phyloP scores from a whole-genome alignment of 2,888 invertebrate species.

The Idaea biselata region DNA sequence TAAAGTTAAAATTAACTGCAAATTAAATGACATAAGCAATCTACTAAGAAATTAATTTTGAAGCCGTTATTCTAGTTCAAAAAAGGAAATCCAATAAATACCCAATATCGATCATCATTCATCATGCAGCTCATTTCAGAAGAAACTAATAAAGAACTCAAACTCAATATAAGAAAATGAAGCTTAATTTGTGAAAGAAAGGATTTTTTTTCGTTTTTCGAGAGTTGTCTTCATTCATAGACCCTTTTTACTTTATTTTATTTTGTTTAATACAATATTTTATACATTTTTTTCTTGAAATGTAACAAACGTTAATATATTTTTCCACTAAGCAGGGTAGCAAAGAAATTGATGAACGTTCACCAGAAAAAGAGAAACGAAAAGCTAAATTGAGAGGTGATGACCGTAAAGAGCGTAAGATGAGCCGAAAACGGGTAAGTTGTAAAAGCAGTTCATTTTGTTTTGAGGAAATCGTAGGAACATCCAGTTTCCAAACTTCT shows the following conservation, averaged over 20 bases:
- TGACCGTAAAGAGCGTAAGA: conserved; percentile 88
- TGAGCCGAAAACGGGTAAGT: conserved; percentile 88
- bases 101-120: not conserved
- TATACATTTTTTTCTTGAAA: conserved; percentile 5
- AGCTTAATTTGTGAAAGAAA: not conserved
- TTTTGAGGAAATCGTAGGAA: not conserved
- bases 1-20: not conserved
- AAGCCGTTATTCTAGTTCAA: not conserved
- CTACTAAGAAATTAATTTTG: not conserved
- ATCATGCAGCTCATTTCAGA: not conserved
- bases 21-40: not conserved
- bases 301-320: conserved; percentile 20
- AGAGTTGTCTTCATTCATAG: conserved; percentile 50
- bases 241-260: conserved; percentile 45
- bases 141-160: not conserved
- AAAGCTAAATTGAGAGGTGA: conserved; percentile 80
- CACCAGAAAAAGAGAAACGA: conserved; percentile 88
- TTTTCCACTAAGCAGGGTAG: conserved; percentile 66
- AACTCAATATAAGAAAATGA: not conserved
- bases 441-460: not conserved
- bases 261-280: not conserved
- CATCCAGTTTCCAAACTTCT: not conserved
- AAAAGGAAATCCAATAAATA: not conserved
- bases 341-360: conserved; percentile 81
- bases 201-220: conserved; percentile 6